These are phyloP conservation scores for Epinephelus awoara DNA, from an alignment of 2,797 vertebrate species.

Conservation along the genomic window DNA sequence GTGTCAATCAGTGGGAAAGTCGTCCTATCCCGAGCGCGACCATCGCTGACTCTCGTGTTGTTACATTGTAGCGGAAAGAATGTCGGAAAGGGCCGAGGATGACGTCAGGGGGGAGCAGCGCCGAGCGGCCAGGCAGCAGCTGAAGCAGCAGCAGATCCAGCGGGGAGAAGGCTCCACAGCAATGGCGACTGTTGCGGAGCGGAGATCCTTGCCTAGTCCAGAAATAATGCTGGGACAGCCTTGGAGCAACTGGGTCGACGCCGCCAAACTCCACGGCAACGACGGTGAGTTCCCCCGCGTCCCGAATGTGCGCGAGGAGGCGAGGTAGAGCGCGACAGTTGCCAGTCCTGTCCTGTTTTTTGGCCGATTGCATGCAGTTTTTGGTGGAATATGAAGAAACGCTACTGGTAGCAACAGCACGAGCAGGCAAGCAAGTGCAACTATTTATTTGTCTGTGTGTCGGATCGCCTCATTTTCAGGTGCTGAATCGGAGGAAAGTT, in stretches of 20 bases:
- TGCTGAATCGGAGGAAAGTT: slow-evolving; percentile 97
- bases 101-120: slow-evolving; percentile 99
- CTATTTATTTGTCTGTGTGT: slow-evolving; percentile 83
- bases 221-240: slow-evolving; percentile 97
- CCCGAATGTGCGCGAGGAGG: slow-evolving; percentile 70
- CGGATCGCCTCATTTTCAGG: slow-evolving; percentile 85
- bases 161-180: slow-evolving; percentile 91
- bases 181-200: slow-evolving; percentile 97
- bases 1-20: slow-evolving; percentile 69
- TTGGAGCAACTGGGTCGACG: slow-evolving; percentile 97
- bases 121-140: slow-evolving; percentile 93
- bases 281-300: slow-evolving; percentile 91
- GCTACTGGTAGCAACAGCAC: slow-evolving; percentile 84
- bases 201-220: slow-evolving; percentile 95
- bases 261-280: slow-evolving; percentile 94
- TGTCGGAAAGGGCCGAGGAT: slow-evolving; percentile 99
- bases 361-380: slow-evolving; percentile 87
- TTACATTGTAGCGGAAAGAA: slow-evolving; percentile 99
- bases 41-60: slow-evolving; percentile 87
- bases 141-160: slow-evolving; percentile 89
- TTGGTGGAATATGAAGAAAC: slow-evolving; percentile 83
- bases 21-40: slow-evolving; percentile 82
- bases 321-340: slow-evolving; percentile 76
- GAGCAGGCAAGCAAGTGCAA: slow-evolving; percentile 85
- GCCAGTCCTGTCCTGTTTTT: slow-evolving; percentile 78